phyloP scores from a whole-genome alignment of 2,888 invertebrate genomes.

The Tridacna crocea region DNA sequence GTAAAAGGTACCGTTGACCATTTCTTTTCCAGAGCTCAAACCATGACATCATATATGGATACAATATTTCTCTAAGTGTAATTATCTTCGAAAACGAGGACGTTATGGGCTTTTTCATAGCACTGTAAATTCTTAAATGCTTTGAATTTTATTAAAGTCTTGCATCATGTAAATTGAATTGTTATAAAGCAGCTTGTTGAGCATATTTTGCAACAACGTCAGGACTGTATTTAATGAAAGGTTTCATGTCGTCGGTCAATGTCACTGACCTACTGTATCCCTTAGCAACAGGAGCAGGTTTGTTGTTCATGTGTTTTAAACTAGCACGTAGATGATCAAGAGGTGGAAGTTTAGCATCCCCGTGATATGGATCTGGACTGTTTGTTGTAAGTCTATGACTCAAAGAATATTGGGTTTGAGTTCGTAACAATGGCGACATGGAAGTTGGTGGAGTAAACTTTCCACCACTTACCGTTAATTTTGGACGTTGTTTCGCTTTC shows the following conservation, averaged over 20 bases:
- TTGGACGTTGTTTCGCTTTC: slow-evolving; percentile 58
- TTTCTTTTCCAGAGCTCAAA: no score
- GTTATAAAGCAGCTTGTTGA: slow-evolving; percentile 44
- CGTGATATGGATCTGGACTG: slow-evolving; percentile 74
- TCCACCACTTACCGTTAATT: slow-evolving; percentile 73
- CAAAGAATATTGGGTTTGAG: slow-evolving; percentile 77
- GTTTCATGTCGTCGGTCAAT: slow-evolving; percentile 72
- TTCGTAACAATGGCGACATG: slow-evolving; percentile 74
- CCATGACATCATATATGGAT: no score
- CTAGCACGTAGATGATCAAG: slow-evolving; percentile 75
- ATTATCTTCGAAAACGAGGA: no score
- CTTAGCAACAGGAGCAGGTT: slow-evolving; percentile 35
- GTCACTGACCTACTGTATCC: slow-evolving; percentile 60
- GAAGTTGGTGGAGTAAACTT: slow-evolving; percentile 70
- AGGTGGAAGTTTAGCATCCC: slow-evolving; percentile 73
- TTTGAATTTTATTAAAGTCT: no score
- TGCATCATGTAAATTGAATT: not conserved
- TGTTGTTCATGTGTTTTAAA: slow-evolving; percentile 72
- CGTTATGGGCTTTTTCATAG: no score
- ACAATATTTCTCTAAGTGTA: no score
- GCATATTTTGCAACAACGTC: slow-evolving; percentile 69
- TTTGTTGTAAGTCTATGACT: slow-evolving; percentile 75
- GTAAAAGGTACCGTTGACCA: no score
- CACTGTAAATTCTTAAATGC: no score
- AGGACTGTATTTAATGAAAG: slow-evolving; percentile 77